Percentiles rank a stretch among this genome's conserved stretches.
These are phyloP conservation scores for Lytechinus pictus DNA, from an alignment of 35 echinoderm and acorn worm species.

Conservation along the genomic window DNA sequence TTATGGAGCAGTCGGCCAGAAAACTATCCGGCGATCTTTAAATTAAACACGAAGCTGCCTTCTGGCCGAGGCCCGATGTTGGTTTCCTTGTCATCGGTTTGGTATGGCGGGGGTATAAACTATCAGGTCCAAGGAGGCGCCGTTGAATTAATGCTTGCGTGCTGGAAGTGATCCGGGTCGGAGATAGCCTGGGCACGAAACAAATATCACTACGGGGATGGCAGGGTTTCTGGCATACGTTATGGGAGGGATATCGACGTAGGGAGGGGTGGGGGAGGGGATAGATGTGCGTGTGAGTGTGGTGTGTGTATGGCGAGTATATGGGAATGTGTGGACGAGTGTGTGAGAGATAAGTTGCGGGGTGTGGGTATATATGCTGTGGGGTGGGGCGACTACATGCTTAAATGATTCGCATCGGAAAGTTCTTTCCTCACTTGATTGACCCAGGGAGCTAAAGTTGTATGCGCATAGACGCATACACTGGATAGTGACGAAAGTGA, in stretches of 20 bases:
- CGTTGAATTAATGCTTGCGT: slow-evolving; percentile 6
- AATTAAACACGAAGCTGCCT: slow-evolving; percentile 34
- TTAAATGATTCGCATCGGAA: background rate
- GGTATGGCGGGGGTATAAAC: slow-evolving; percentile 8
- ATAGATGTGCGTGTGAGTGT: too few relatives aligned
- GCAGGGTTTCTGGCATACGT: background rate
- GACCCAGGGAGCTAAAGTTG: background rate
- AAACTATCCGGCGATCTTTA: slow-evolving; percentile 38
- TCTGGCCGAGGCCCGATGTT: background rate
- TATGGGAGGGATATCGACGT: background rate
- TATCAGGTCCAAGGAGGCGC: background rate
- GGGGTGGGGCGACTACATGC: background rate
- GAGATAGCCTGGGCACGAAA: background rate
- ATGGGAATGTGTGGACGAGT: background rate
- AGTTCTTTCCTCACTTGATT: background rate
- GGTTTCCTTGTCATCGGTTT: background rate
- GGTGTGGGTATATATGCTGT: too few relatives aligned
- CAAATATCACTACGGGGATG: background rate
- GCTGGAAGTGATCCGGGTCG: background rate
- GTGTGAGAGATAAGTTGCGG: background rate
- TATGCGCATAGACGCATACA: too few relatives aligned
- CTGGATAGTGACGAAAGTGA: too few relatives aligned
- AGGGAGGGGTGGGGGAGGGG: too few relatives aligned
- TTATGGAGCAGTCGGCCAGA: slow-evolving; percentile 25
- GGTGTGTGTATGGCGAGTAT: too few relatives aligned